Percentiles rank a stretch among this genome's conserved stretches.
Conservation (phyloP, 2,888 invertebrate species). For the Dorcus parallelipipedus region DNA sequence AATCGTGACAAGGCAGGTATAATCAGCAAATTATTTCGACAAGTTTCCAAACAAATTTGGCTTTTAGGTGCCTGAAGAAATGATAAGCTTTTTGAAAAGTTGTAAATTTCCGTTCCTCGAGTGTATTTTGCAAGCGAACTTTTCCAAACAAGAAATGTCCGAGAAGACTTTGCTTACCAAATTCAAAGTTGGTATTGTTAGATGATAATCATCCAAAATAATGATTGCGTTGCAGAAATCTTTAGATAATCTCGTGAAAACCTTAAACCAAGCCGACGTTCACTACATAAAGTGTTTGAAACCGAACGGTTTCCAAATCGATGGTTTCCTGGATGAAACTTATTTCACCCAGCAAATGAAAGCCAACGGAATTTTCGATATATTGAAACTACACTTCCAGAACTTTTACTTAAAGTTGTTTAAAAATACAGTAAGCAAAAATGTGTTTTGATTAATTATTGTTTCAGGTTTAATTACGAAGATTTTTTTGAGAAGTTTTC, state of each 20-base stretch:
- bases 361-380: conserved; percentile 31
- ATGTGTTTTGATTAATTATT: background rate
- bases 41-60: no score
- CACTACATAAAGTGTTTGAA: conserved; percentile 48
- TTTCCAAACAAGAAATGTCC: conserved; percentile 4
- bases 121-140: conserved; percentile 17
- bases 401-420: conserved; percentile 25
- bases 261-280: conserved; percentile 41
- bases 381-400: conserved; percentile 30
- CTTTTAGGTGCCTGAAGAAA: conserved; percentile 31
- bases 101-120: conserved; percentile 25
- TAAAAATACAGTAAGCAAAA: no score
- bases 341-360: conserved; percentile 27
- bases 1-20: conserved; percentile 44
- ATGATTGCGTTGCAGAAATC: conserved; percentile 25
- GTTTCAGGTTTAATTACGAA: conserved; percentile 10
- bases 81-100: conserved; percentile 29
- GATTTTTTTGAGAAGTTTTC: conserved; percentile 14
- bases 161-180: conserved; percentile 39
- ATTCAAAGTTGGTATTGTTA: conserved; percentile 31
- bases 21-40: no score
- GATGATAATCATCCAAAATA: background rate
- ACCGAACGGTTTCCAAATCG: conserved; percentile 31
- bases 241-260: conserved; percentile 42
- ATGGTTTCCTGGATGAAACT: conserved; percentile 26